Evolutionary conservation across 2,797 vertebrate species (phyloP).

Genomic region (Poliocrania exsul): DNA sequence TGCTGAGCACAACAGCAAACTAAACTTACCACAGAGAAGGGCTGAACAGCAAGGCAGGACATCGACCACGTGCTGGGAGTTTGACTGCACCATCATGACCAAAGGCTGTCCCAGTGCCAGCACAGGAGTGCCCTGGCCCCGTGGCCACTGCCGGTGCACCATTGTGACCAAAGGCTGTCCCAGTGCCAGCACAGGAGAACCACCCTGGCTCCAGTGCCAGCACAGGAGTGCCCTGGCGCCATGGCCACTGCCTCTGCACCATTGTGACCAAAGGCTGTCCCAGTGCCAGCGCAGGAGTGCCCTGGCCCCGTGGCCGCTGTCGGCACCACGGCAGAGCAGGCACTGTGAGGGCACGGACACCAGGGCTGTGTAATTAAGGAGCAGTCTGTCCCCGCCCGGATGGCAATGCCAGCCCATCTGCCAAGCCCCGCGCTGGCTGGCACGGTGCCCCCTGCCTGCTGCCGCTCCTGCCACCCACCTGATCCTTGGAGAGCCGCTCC

Average conservation of each 20-base stretch:
- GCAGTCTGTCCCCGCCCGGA: conserved; percentile 68
- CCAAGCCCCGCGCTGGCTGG: conserved; percentile 73
- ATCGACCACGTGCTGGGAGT: not conserved
- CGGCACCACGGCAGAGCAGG: not conserved
- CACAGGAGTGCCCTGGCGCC: too few species aligned
- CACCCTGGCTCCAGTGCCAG: too few species aligned
- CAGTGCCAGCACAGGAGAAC: too few species aligned
- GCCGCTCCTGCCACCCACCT: conserved; percentile 87
- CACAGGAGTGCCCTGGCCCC: not conserved
- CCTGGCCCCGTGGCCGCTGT: too few species aligned
- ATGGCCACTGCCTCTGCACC: too few species aligned
- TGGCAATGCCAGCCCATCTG: conserved; percentile 80
- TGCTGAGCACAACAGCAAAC: not conserved
- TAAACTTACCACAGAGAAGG: not conserved
- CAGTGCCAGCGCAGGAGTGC: too few species aligned
- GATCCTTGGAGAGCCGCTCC: conserved; percentile 85
- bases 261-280: too few species aligned
- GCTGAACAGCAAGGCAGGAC: not conserved
- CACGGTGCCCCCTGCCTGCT: conserved; percentile 75
- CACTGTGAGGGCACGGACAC: conserved; percentile 61
- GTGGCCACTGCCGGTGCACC: not conserved
- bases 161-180: too few species aligned
- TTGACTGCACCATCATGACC: not conserved
- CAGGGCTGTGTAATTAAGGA: conserved; percentile 80
- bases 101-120: not conserved